Evolutionary conservation across 2,797 vertebrate species (phyloP).

Genomic region (Macropodus opercularis): DNA sequence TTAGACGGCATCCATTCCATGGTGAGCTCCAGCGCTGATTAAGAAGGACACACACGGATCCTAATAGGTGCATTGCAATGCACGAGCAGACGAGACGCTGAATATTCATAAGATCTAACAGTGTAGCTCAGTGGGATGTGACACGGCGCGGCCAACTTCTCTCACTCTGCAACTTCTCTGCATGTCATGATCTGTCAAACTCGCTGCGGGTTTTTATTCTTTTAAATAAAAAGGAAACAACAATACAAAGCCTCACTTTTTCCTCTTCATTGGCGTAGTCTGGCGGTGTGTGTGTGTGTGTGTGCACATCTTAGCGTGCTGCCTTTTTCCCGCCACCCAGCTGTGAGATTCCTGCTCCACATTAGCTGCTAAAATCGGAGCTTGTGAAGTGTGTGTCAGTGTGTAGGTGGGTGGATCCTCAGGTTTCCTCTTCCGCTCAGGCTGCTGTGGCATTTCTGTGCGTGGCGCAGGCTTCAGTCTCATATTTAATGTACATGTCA

Average conservation of each 20-base stretch:
- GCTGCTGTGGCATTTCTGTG: too few relatives aligned
- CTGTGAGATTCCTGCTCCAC: constrained; percentile 65
- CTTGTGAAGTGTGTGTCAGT: constrained; percentile 46
- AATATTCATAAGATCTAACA: constrained; percentile 40
- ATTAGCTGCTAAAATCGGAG: constrained; percentile 30
- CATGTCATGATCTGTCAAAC: constrained; percentile 11
- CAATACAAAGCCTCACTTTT: too few relatives aligned
- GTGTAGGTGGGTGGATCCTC: constrained; percentile 41
- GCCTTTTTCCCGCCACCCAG: constrained; percentile 28
- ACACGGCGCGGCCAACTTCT: constrained; percentile 8
- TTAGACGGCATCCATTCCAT: too few relatives aligned
- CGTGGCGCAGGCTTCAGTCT: too few relatives aligned
- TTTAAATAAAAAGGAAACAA: constrained; percentile 10
- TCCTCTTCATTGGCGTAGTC: too few relatives aligned
- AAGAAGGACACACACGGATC: constrained; percentile 12
- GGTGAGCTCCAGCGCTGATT: constrained; percentile 11
- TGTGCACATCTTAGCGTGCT: constrained; percentile 34
- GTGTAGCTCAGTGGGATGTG: constrained; percentile 30
- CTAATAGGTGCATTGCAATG: constrained; percentile 6
- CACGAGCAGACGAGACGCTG: constrained; percentile 16
- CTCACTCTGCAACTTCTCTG: constrained; percentile 8
- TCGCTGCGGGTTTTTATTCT: constrained; percentile 14
- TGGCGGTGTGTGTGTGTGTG: neutral
- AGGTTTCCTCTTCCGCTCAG: too few relatives aligned
- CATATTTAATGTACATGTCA: neutral